Evolutionary conservation across 2,888 invertebrate genomes (phyloP).

Genomic region (Tetranychus piercei): DNA sequence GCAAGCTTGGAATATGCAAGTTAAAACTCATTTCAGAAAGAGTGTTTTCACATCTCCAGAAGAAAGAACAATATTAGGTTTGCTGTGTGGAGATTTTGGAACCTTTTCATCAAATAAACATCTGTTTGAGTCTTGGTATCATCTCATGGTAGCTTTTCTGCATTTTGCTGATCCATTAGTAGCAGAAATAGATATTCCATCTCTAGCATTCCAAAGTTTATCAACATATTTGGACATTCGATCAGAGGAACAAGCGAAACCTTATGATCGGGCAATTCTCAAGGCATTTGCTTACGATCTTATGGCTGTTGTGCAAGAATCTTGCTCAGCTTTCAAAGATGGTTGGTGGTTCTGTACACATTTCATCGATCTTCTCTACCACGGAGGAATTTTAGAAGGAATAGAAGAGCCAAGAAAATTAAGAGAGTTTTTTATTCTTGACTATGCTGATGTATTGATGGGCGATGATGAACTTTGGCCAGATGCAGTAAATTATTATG

Average conservation of each 20-base stretch:
- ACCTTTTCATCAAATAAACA: conserved; percentile 15
- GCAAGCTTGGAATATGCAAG: conserved; percentile 73
- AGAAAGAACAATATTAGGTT: conserved; percentile 21
- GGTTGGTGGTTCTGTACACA: conserved; percentile 61
- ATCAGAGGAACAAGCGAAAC: conserved; percentile 23
- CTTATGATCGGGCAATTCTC: conserved; percentile 53
- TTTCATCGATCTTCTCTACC: conserved; percentile 63
- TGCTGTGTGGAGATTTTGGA: conserved; percentile 42
- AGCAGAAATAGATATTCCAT: conserved; percentile 50
- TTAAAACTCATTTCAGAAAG: conserved; percentile 46
- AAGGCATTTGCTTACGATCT: conserved; percentile 67
- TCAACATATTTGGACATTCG: background rate
- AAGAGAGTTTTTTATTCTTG: conserved; percentile 61
- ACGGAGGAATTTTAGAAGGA: conserved; percentile 41
- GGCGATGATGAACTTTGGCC: conserved; percentile 60
- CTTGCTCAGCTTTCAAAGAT: conserved; percentile 30
- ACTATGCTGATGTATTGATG: conserved; percentile 55
- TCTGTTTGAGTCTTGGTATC: conserved; percentile 53
- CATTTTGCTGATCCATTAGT: conserved; percentile 63
- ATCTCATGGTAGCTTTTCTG: conserved; percentile 62
- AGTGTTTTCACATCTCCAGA: conserved; percentile 39
- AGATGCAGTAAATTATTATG: conserved; percentile 53
- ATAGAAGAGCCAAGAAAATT: conserved; percentile 42
- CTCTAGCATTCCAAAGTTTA: conserved; percentile 38
- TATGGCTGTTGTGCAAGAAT: conserved; percentile 44